A percentile compares a stretch with the other conserved stretches of the same genome.
phyloP scores from a whole-genome alignment of 1,140 invertebrate species.

The Drosophila tani region DNA sequence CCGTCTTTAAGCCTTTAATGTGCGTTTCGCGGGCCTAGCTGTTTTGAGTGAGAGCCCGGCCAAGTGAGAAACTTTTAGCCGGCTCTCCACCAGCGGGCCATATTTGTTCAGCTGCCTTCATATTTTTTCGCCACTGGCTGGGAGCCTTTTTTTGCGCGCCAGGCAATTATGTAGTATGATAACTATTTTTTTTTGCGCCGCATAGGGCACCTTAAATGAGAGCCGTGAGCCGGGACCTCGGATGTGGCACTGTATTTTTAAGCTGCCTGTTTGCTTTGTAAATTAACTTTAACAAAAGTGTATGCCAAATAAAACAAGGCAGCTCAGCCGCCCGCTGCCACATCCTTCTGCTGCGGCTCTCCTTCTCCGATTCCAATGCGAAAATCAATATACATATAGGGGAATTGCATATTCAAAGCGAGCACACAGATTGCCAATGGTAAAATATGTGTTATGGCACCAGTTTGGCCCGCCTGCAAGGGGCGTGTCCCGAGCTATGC shows the following conservation, averaged over 20 bases:
- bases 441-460: slow-evolving; percentile 65
- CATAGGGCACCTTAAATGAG: slow-evolving; percentile 41
- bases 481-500: slow-evolving; percentile 22
- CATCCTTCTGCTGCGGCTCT: background rate
- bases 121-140: slow-evolving; percentile 34
- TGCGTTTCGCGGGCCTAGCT: background rate
- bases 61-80: slow-evolving; percentile 9
- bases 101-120: slow-evolving; percentile 64
- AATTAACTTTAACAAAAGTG: slow-evolving; percentile 79
- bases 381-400: slow-evolving; percentile 69
- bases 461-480: background rate
- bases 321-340: background rate
- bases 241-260: slow-evolving; percentile 67
- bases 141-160: slow-evolving; percentile 20
- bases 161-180: slow-evolving; percentile 41
- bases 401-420: slow-evolving; percentile 76
- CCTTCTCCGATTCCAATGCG: slow-evolving; percentile 14
- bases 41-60: background rate
- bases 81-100: background rate
- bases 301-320: slow-evolving; percentile 50
- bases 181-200: slow-evolving; percentile 44
- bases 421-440: slow-evolving; percentile 55
- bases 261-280: slow-evolving; percentile 73
- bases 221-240: slow-evolving; percentile 19
- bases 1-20: slow-evolving; percentile 15